Percentiles rank a stretch among this genome's conserved stretches.
phyloP scores from a whole-genome alignment of 2,888 invertebrate genomes.

The Eupithecia tripunctaria region DNA sequence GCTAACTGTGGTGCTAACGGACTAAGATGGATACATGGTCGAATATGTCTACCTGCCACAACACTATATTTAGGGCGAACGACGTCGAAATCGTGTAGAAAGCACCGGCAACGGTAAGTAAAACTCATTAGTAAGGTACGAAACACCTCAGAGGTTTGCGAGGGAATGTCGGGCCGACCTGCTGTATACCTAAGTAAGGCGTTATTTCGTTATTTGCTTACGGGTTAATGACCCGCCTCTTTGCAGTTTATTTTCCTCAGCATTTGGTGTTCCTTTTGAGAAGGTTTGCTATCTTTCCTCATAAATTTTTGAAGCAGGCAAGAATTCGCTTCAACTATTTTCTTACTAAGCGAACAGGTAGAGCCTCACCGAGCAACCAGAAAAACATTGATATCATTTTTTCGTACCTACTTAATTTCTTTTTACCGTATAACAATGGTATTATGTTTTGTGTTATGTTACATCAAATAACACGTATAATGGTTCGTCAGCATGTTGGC shows the following conservation, averaged over 20 bases:
- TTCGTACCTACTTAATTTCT: not conserved
- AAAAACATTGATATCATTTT: not conserved
- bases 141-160: not conserved
- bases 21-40: not conserved
- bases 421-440: not conserved
- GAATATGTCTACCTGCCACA: not conserved
- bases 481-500: not conserved
- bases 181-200: constrained; percentile 5
- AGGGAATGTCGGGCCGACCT: not conserved
- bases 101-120: constrained; percentile 4
- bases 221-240: constrained; percentile 42
- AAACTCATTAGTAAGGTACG: constrained; percentile 11
- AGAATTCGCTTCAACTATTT: constrained; percentile 28
- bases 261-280: constrained; percentile 35
- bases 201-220: constrained; percentile 38
- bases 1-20: not conserved
- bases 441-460: not conserved
- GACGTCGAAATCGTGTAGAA: not conserved
- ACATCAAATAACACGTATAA: not conserved
- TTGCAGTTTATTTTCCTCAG: constrained; percentile 41
- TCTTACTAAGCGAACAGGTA: constrained; percentile 6
- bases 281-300: constrained; percentile 28
- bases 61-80: not conserved
- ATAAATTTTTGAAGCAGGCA: constrained; percentile 29
- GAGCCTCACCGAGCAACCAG: not conserved